Evolutionary conservation across 1,140 invertebrate species (phyloP).

Genomic region (Euwallacea fornicatus): DNA sequence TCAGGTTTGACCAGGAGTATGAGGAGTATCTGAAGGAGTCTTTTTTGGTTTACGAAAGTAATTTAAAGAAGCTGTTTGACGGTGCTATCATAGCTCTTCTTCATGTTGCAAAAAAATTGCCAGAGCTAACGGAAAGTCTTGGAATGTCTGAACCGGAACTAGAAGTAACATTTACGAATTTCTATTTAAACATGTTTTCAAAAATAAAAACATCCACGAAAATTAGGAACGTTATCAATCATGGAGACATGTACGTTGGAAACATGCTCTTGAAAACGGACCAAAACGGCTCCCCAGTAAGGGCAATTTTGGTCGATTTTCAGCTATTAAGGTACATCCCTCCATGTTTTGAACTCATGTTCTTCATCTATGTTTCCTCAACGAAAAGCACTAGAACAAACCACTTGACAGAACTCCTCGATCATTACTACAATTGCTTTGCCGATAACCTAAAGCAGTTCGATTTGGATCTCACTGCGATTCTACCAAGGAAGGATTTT

Average conservation of each 20-base stretch:
- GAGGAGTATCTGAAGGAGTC: constrained; percentile 10
- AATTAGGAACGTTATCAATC: constrained; percentile 51
- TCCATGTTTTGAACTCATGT: constrained; percentile 56
- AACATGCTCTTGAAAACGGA: constrained; percentile 56
- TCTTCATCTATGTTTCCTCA: constrained; percentile 52
- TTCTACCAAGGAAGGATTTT: constrained; percentile 15
- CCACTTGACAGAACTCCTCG: constrained; percentile 47
- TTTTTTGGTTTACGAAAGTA: not conserved
- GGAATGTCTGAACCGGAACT: constrained; percentile 9
- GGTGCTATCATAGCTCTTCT: not conserved
- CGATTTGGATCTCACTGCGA: constrained; percentile 10
- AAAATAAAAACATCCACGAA: constrained; percentile 16
- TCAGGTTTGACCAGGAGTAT: constrained; percentile 13
- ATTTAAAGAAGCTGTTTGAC: constrained; percentile 5
- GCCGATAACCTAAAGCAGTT: constrained; percentile 7
- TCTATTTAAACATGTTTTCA: not conserved
- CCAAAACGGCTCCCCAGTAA: constrained; percentile 49
- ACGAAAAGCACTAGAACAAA: constrained; percentile 49
- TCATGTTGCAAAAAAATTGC: constrained; percentile 19
- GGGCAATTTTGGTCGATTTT: constrained; percentile 58
- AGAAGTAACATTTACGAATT: not conserved
- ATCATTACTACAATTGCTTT: constrained; percentile 50
- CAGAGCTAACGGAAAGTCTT: constrained; percentile 3
- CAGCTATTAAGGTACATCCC: constrained; percentile 58
- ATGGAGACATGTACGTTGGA: constrained; percentile 55